Conservation (phyloP, 1,140 invertebrate species). For the Caenorhabditis briggsae region DNA sequence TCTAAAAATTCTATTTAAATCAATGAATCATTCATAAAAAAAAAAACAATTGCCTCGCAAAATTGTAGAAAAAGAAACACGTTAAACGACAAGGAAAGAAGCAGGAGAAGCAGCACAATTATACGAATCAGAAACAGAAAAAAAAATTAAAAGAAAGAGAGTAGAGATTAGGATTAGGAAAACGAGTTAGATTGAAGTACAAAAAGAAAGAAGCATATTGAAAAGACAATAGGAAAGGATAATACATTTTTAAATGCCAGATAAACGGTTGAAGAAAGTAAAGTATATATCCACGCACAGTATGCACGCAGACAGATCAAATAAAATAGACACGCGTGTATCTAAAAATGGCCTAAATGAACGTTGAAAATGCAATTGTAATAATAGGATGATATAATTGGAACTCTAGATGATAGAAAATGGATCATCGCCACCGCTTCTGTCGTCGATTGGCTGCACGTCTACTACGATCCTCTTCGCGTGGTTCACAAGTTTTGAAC, state of each 20-base stretch:
- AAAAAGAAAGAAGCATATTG: background rate
- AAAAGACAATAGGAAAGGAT: background rate
- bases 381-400: background rate
- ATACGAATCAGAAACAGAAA: background rate
- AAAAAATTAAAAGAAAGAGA: too few relatives aligned
- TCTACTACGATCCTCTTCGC: constrained; percentile 61
- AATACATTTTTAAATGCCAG: constrained; percentile 25
- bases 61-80: background rate
- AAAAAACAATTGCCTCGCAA: background rate
- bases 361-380: constrained; percentile 1
- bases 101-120: background rate
- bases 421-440: constrained; percentile 29
- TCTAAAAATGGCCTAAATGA: constrained; percentile 9
- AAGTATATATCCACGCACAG: background rate
- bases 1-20: background rate
- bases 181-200: constrained; percentile 26
- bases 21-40: constrained; percentile 1
- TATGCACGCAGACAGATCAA: constrained; percentile 2
- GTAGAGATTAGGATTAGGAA: background rate
- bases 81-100: background rate
- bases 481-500: constrained; percentile 52
- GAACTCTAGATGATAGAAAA: background rate
- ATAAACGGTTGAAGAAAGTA: background rate
- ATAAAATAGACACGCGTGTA: constrained; percentile 3
- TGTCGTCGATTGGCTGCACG: constrained; percentile 60